These are phyloP conservation scores for Sicus ferrugineus DNA, from an alignment of 2,888 invertebrate species.

Conservation along the genomic window DNA sequence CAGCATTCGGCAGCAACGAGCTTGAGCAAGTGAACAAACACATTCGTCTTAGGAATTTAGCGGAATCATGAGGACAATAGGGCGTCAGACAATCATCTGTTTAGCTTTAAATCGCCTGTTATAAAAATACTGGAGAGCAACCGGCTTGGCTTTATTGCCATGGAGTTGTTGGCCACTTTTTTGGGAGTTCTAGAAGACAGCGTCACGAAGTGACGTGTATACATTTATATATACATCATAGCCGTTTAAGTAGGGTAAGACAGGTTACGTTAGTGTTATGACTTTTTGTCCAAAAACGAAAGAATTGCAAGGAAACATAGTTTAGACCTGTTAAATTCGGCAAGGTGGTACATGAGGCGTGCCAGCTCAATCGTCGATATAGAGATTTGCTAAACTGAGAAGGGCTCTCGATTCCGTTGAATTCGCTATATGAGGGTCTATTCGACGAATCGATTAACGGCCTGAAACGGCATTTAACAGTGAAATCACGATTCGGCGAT, in stretches of 20 bases:
- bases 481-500: too few relatives aligned
- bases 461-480: too few relatives aligned
- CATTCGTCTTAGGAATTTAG: not conserved
- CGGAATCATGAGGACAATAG: slow-evolving; percentile 24
- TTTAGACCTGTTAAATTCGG: slow-evolving; percentile 5
- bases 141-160: slow-evolving; percentile 15
- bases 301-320: slow-evolving; percentile 9
- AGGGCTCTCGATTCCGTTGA: not conserved
- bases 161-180: slow-evolving; percentile 30
- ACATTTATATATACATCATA: slow-evolving; percentile 38
- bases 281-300: slow-evolving; percentile 1
- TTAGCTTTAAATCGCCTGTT: slow-evolving; percentile 18
- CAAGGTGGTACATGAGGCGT: slow-evolving; percentile 41
- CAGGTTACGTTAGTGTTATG: not conserved
- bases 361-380: slow-evolving; percentile 39
- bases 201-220: slow-evolving; percentile 20
- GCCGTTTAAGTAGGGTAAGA: not conserved
- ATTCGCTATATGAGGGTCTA: not conserved
- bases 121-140: not conserved
- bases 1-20: slow-evolving; percentile 44
- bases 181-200: slow-evolving; percentile 18
- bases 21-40: slow-evolving; percentile 49
- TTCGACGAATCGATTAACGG: too few relatives aligned
- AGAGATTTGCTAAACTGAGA: not conserved
- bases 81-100: slow-evolving; percentile 31